These are phyloP conservation scores for Heteromurus nitidus DNA, from an alignment of 2,888 invertebrate genomes.

Conservation along the genomic window DNA sequence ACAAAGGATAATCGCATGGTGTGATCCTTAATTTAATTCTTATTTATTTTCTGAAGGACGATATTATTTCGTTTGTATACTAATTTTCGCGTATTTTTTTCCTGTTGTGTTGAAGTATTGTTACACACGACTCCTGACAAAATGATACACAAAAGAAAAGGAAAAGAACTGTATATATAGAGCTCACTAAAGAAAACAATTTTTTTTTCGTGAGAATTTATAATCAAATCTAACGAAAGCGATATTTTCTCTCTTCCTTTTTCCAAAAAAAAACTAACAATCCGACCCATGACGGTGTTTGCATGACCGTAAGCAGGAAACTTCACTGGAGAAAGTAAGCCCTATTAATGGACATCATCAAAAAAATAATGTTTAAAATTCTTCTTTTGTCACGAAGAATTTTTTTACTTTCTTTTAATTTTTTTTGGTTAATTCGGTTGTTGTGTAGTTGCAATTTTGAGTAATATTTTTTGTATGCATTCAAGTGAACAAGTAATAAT, in stretches of 20 bases:
- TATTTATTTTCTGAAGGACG: neutral
- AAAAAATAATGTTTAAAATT: constrained; percentile 40
- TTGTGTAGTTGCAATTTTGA: constrained; percentile 54
- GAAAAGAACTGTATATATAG: constrained; percentile 17
- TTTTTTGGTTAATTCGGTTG: constrained; percentile 62
- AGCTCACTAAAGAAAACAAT: neutral
- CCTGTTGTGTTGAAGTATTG: no score
- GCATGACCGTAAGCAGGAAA: constrained; percentile 80
- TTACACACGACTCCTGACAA: constrained; percentile 65
- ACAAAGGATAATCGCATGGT: constrained; percentile 32
- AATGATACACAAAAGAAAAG: constrained; percentile 35
- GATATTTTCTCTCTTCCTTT: constrained; percentile 69
- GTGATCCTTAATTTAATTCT: no score
- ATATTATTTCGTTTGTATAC: constrained; percentile 21
- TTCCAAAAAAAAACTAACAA: constrained; percentile 68
- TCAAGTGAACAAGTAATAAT: no score
- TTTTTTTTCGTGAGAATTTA: constrained; percentile 10
- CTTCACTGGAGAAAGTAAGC: constrained; percentile 98
- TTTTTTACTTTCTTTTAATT: no score
- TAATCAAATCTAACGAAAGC: constrained; percentile 54
- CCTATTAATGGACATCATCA: constrained; percentile 54
- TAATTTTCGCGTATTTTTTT: constrained; percentile 57
- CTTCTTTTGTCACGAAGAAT: constrained; percentile 55
- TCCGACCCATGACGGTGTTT: constrained; percentile 70
- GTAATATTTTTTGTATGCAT: no score